Evolutionary conservation across 2,797 vertebrate species (phyloP).

Genomic region (Enteromius radiatus): DNA sequence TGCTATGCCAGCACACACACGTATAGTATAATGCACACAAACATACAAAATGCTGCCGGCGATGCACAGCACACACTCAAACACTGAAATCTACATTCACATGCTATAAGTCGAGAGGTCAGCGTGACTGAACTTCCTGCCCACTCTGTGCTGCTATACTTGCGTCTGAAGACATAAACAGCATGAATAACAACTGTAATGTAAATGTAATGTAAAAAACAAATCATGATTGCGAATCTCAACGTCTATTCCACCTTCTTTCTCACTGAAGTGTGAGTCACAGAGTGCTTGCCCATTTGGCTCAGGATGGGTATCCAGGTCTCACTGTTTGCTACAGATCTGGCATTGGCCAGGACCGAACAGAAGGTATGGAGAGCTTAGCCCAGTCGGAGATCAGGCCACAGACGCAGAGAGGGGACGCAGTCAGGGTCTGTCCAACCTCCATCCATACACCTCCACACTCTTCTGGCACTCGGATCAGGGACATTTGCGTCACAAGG

Average conservation of each 20-base stretch:
- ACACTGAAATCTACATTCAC: conserved; percentile 36
- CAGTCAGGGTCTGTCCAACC: conserved; percentile 48
- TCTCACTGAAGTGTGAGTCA: conserved; percentile 31
- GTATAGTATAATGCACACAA: conserved; percentile 37
- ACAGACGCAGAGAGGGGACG: conserved; percentile 48
- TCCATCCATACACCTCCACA: conserved; percentile 55
- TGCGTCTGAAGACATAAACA: not conserved
- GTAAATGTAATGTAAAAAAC: not conserved
- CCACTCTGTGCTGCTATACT: conserved; percentile 6
- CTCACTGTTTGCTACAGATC: conserved; percentile 65
- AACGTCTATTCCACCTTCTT: conserved; percentile 43
- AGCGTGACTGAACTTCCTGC: conserved; percentile 12
- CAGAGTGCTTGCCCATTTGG: conserved; percentile 27
- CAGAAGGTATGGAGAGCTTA: conserved; percentile 77
- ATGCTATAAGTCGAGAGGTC: conserved; percentile 24
- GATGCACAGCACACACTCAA: conserved; percentile 31
- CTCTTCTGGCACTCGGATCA: conserved; percentile 52
- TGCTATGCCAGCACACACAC: conserved; percentile 41
- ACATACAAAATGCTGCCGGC: conserved; percentile 61
- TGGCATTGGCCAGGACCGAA: conserved; percentile 56
- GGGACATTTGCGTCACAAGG: conserved; percentile 56
- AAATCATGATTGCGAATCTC: conserved; percentile 22
- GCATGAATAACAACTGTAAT: not conserved
- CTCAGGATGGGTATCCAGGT: conserved; percentile 42
- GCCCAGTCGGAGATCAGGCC: conserved; percentile 65